Percentiles rank a stretch among this genome's conserved stretches.
Evolutionary conservation across 2,888 invertebrate species (phyloP).

Genomic region (Apotomis betuletana): DNA sequence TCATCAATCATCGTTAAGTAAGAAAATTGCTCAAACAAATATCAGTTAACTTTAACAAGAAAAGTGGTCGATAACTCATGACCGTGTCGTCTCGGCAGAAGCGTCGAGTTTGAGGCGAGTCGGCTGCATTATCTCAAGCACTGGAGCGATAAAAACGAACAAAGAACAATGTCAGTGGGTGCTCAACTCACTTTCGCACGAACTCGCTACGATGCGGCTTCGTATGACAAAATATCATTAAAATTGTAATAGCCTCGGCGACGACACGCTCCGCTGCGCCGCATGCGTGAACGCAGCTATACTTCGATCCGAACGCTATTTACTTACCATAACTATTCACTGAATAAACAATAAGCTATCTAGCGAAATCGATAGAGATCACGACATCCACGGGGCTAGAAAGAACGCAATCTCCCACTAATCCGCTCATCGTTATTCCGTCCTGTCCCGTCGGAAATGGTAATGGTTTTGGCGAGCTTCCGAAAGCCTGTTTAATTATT

Average conservation of each 20-base stretch:
- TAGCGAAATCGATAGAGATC: constrained; percentile 69
- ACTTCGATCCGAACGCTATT: constrained; percentile 65
- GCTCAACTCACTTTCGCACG: constrained; percentile 78
- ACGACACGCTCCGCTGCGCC: constrained; percentile 60
- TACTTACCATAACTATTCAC: constrained; percentile 60
- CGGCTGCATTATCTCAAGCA: constrained; percentile 76
- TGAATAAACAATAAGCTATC: constrained; percentile 63
- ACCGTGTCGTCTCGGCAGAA: constrained; percentile 55
- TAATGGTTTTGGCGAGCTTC: constrained; percentile 29
- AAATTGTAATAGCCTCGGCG: constrained; percentile 59
- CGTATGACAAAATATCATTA: constrained; percentile 75
- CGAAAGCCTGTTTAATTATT: constrained; percentile 22
- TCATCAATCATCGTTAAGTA: constrained; percentile 65
- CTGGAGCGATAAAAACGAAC: constrained; percentile 81
- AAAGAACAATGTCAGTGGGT: constrained; percentile 80
- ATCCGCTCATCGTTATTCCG: constrained; percentile 21
- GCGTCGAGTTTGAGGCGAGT: constrained; percentile 51
- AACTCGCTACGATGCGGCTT: constrained; percentile 67
- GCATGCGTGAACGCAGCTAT: constrained; percentile 66
- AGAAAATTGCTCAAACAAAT: constrained; percentile 61
- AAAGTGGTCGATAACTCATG: constrained; percentile 78
- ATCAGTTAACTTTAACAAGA: constrained; percentile 72
- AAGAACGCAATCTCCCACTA: background rate
- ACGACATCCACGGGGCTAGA: constrained; percentile 45
- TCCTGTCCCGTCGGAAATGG: constrained; percentile 21